Percentiles rank a stretch among this genome's conserved stretches.
Conservation (phyloP, 2,888 invertebrate genomes). For the Pollenia griseotomentosa region DNA sequence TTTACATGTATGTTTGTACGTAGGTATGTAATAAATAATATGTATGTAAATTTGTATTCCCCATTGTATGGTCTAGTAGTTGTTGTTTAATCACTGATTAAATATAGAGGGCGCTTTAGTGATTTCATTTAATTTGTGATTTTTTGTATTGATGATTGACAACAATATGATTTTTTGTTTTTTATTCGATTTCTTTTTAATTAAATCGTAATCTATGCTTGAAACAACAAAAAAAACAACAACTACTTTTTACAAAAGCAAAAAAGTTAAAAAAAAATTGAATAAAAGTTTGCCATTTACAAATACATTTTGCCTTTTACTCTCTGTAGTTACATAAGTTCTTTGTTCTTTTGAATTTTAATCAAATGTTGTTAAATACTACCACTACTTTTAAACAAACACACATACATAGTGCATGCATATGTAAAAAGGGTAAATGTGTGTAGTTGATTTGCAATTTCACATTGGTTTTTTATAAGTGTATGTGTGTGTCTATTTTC, state of each 20-base stretch:
- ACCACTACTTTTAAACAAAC: conserved; percentile 41
- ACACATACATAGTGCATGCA: not conserved
- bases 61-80: conserved; percentile 24
- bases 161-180: conserved; percentile 40
- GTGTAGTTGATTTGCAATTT: conserved; percentile 5
- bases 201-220: conserved; percentile 72
- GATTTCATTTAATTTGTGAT: conserved; percentile 58
- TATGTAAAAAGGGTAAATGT: conserved; percentile 1
- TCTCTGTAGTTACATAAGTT: conserved; percentile 62
- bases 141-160: conserved; percentile 37
- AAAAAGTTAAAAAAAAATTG: not conserved
- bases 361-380: conserved; percentile 72
- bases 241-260: conserved; percentile 40
- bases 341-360: conserved; percentile 72
- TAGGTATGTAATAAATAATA: not conserved
- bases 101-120: conserved; percentile 57
- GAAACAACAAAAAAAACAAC: conserved; percentile 36
- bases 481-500: conserved; percentile 18
- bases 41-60: not conserved
- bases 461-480: not conserved
- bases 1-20: not conserved
- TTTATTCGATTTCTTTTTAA: conserved; percentile 64
- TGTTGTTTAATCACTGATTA: conserved; percentile 64
- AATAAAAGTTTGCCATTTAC: conserved; percentile 48
- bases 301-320: conserved; percentile 37